Base-by-base conservation (phyloP, 2,797 vertebrate genomes). In the Acrossocheilus wenchowensis region DNA sequence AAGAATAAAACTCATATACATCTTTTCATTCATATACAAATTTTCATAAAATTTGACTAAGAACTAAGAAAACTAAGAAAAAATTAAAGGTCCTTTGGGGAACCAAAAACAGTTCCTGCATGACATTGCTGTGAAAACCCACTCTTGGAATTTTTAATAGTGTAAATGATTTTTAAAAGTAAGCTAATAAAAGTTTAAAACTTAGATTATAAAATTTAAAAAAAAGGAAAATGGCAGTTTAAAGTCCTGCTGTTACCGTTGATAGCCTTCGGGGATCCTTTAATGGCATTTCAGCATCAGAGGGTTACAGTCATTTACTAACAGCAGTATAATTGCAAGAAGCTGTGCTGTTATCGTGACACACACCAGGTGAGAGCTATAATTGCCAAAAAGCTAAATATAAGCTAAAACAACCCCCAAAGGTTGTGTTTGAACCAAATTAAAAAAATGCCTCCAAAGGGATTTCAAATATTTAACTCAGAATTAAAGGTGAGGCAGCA, bases 291-390 rank as follows among this genome's bases (percentile, higher is more conserved):
- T 39, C 66, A 87, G 64, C 83, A 79, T 84, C 72, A 86, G 81
- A 75, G 48, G 17, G 72, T 82, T 71, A 66, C 87, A 83, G 43
- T 86, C 82, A 66, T 81, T 68, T 90, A 79, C 71, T 75, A 84
- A 80, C 83, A 62, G 88, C 80, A 73, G 78, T 68, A 57, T 86
- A 88, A 86, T 85, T 90, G 82, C 78, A 85, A 60, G 82, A 84
- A 87, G 79, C 83, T 84, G 74, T 84, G 84, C 82, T 83, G 72
- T 86, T 90, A 78, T 80, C 71, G 69, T 75, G 86, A 85, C 57
- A 82, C 78, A 77, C 60, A 71, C 87, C 89, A 91, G 87, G 89
- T 91, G 87, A 90, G 79, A 80, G 66, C 73, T 89, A 30, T 88
- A 91, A 89, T 89, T 90, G 87, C 74, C 79, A 78, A 89, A 85